Evolutionary conservation across 2,113 vertebrate species (phyloP), one percentile per base, ranked within the genome.

Genomic region (Psammodynastes pulverulentus): DNA sequence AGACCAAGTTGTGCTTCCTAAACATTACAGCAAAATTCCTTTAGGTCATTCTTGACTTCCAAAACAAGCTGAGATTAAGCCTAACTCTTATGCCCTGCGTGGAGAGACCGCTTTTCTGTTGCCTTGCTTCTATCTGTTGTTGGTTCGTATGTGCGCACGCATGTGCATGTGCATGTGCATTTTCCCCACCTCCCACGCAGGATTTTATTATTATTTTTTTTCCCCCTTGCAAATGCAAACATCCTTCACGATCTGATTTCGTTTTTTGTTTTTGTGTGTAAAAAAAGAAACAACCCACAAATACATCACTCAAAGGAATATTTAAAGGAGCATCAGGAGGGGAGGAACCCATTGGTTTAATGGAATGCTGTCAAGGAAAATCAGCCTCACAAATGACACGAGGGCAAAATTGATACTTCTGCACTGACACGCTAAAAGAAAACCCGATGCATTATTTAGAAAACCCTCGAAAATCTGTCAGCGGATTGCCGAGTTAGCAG

Each of bases 391-490:
- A 94, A 97, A 97, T 93, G 97, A 97, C 97, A 98, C 95, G 92
- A 96, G 96, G 97, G 97, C 97, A 97, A 97, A 98, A 98, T 96
- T 98, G 97, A 98, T 98, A 98, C 97, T 98, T 98, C 96, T 97
- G 95, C 96, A 97, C 97, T 98, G 98, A 98, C 97, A 97, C 96
- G 97, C 98, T 98, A 98, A 98, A 98, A 98, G 97, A 98, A 98
- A 98, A 98, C 97, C 96, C 96, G 96, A 98, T 98, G 96, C 97
- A 98, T 98, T 98, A 98, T 98, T 98, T 98, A 98, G 97, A 97
- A 98, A 79, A 97, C 97, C 96, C 95, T 95, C 96, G 96, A 97
- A 26, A 97, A 97, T 97, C 97, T 98, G 97, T 98, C 98, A 98
- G 97, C 96, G 97, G 97, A 98, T 97, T 98, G 97, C 97, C 92